Evolutionary conservation across 2,888 invertebrate genomes (phyloP).

Genomic region (Oligia fasciuncula): DNA sequence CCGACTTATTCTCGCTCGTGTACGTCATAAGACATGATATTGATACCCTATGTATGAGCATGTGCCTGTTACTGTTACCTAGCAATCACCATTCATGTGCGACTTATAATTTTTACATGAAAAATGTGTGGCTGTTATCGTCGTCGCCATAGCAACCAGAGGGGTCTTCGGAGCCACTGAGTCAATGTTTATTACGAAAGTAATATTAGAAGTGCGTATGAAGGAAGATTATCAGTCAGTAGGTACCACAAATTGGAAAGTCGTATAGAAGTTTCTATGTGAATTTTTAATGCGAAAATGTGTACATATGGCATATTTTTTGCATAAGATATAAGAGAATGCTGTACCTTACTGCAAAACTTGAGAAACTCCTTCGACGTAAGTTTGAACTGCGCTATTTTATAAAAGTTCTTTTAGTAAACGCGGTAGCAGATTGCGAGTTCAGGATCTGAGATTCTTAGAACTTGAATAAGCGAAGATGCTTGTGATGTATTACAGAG

Average conservation of each 20-base stretch:
- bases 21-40: slow-evolving; percentile 30
- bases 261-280: neutral
- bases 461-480: slow-evolving; percentile 29
- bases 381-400: slow-evolving; percentile 46
- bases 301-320: slow-evolving; percentile 7
- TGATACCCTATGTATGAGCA: slow-evolving; percentile 22
- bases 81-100: slow-evolving; percentile 50
- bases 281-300: slow-evolving; percentile 26
- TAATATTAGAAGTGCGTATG: slow-evolving; percentile 30
- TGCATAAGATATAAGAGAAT: slow-evolving; percentile 4
- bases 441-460: slow-evolving; percentile 14
- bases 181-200: slow-evolving; percentile 44
- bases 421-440: slow-evolving; percentile 41
- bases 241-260: slow-evolving; percentile 14
- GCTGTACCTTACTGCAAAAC: slow-evolving; percentile 13
- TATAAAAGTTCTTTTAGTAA: slow-evolving; percentile 38
- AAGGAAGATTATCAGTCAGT: slow-evolving; percentile 15
- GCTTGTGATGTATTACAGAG: slow-evolving; percentile 25
- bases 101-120: slow-evolving; percentile 53
- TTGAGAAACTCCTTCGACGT: slow-evolving; percentile 32
- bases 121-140: slow-evolving; percentile 16
- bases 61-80: slow-evolving; percentile 44
- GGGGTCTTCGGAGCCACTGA: slow-evolving; percentile 13
- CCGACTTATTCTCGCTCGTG: slow-evolving; percentile 42
- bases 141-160: slow-evolving; percentile 31